A percentile compares a stretch with the other conserved stretches of the same genome.
Conservation (phyloP, 2,888 invertebrate genomes). For the Ochropleura leucogaster region DNA sequence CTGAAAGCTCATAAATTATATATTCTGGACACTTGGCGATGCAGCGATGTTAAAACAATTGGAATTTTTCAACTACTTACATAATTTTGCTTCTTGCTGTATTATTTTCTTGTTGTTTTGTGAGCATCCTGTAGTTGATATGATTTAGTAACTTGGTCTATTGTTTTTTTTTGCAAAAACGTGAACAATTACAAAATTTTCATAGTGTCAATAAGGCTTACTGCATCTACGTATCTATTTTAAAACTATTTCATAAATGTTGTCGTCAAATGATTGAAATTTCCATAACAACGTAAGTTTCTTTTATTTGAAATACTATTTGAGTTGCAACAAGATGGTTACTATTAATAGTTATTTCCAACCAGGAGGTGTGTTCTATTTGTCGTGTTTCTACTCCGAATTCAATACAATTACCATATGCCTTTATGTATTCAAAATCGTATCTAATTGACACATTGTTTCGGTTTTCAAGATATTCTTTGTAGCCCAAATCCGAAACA, state of each 20-base stretch:
- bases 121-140: constrained; percentile 16
- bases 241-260: background rate
- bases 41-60: constrained; percentile 63
- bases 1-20: constrained; percentile 63
- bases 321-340: no score
- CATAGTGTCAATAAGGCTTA: background rate
- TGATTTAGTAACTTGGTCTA: constrained; percentile 34
- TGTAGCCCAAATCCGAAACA: constrained; percentile 10
- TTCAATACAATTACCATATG: background rate
- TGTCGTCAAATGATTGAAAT: background rate
- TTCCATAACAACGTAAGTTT: no score
- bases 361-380: background rate
- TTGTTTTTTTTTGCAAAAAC: constrained; percentile 2
- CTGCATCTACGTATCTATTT: background rate
- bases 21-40: constrained; percentile 62
- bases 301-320: no score
- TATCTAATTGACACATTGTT: background rate
- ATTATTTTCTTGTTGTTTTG: constrained; percentile 9
- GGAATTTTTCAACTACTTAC: constrained; percentile 47
- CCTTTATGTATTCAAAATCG: background rate
- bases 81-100: constrained; percentile 38
- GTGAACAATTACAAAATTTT: background rate
- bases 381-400: background rate
- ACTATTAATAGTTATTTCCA: background rate
- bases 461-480: background rate